A percentile compares a stretch with the other conserved stretches of the same genome.
Evolutionary conservation across 2,888 invertebrate genomes (phyloP).

Genomic region (Loripinus fragilis): DNA sequence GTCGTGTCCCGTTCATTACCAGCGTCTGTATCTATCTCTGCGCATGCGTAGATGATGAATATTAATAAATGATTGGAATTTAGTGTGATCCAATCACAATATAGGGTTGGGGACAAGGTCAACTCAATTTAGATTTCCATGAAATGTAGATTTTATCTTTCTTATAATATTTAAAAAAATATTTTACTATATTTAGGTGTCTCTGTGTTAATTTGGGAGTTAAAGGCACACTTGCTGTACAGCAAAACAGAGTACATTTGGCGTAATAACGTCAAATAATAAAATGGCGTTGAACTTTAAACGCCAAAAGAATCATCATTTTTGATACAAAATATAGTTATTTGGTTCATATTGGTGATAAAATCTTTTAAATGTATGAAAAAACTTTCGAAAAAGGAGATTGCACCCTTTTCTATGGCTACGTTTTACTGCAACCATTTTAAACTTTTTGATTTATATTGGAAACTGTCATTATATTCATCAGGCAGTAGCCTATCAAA

Average conservation of each 20-base stretch:
- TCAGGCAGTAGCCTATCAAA: too few species aligned
- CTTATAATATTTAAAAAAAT: background rate
- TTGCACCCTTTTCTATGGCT: too few species aligned
- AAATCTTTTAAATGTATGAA: too few species aligned
- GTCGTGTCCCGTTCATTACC: background rate
- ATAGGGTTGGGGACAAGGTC: background rate
- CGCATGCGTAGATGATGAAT: conserved; percentile 14
- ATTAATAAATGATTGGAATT: conserved; percentile 4
- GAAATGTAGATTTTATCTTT: conserved; percentile 14
- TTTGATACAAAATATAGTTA: too few species aligned
- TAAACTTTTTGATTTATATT: too few species aligned
- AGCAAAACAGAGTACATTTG: background rate
- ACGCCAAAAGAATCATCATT: too few species aligned
- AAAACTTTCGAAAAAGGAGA: too few species aligned
- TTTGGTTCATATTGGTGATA: too few species aligned
- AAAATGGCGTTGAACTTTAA: too few species aligned
- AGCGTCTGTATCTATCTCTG: conserved; percentile 6
- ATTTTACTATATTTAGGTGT: conserved; percentile 2
- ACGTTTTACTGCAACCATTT: too few species aligned
- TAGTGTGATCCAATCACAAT: background rate
- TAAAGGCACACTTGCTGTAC: conserved; percentile 13
- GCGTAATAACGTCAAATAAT: conserved; percentile 4
- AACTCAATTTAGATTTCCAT: conserved; percentile 13
- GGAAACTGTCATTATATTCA: too few species aligned
- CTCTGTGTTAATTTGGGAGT: background rate